Base-by-base conservation (phyloP, 2,888 invertebrate genomes). In the Dastarcus helophoroides region DNA sequence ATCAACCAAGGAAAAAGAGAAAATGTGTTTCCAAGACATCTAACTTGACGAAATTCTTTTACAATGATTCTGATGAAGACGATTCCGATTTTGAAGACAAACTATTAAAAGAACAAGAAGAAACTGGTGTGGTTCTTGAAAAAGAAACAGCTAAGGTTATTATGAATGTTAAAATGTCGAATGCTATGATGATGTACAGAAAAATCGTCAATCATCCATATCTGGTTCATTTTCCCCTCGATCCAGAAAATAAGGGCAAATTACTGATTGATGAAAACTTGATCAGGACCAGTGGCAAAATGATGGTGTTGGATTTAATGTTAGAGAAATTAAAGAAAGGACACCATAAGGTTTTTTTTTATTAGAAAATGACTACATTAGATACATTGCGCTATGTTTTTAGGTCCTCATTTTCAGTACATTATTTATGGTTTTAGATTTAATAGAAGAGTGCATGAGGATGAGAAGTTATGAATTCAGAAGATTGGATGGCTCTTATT, bases 151-250 rank as follows among this genome's bases (percentile, higher is more conserved):
- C 6, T 23, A 9, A 8, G 9, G 6, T 7, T 10, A 10, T 23
- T n/a, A 10, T 10, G 9, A 7, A 6, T 8, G 6, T 51, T 15
- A 54, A 43, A 26, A 68, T 59, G 60, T 35, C 52, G 15, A 65
- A 63, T 40, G 48, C 63, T 1, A 44, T 63, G 48, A 65, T 68
- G 62, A 62, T 68, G 51, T 53, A 72, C 27, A 58, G 68, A 29
- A 71, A 76, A 48, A 65, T 73, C 25, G 70, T 72, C 8, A 73
- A 75, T 50, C 80, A 81, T 56, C 79, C 79, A 0, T 79, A 49
- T 69, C 53, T 79, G 21, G 49, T 79, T 14, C 67, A 73, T 40
- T 68, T 69, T 39, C 76, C 77, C 0, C 41, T 72, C n/a, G 56
- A 64, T 21, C 48, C 47, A 3, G 53, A 56, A 4, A 46, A 51